phyloP scores from a whole-genome alignment of 2,888 invertebrate genomes.

The Zhengitettix transpicula region DNA sequence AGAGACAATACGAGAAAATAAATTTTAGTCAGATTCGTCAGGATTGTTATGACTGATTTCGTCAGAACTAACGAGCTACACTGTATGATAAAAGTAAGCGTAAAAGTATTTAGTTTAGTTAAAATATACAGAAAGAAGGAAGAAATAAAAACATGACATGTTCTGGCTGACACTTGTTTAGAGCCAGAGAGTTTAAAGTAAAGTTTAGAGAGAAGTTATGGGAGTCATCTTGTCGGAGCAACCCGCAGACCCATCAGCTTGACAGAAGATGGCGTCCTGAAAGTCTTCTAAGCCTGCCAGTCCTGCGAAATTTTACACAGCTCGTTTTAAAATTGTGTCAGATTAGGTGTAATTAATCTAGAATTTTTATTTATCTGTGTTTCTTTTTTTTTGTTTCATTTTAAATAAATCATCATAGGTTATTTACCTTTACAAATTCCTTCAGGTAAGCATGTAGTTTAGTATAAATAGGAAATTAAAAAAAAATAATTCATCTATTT shows the following conservation, averaged over 20 bases:
- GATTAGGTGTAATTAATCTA: neutral
- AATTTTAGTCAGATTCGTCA: no score
- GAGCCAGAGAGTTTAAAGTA: neutral
- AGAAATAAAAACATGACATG: neutral
- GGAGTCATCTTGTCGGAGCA: neutral
- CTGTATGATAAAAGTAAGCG: neutral
- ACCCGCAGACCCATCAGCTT: neutral
- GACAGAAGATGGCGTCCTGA: neutral
- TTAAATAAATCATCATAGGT: no score
- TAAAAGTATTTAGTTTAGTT: neutral
- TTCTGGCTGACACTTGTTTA: neutral
- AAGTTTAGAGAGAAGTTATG: neutral
- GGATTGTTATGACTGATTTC: no score
- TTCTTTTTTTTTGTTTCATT: neutral
- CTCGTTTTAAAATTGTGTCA: slow-evolving; percentile 6
- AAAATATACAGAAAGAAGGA: neutral
- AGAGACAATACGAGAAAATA: no score
- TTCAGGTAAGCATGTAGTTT: no score
- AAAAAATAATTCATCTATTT: neutral
- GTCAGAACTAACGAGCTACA: neutral
- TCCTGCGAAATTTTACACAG: slow-evolving; percentile 13
- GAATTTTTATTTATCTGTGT: neutral
- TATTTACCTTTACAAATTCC: no score
- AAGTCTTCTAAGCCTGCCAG: neutral
- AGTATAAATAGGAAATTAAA: neutral